Evolutionary conservation across 2,797 vertebrate genomes (phyloP).

Genomic region (Eulemur rubriventer): DNA sequence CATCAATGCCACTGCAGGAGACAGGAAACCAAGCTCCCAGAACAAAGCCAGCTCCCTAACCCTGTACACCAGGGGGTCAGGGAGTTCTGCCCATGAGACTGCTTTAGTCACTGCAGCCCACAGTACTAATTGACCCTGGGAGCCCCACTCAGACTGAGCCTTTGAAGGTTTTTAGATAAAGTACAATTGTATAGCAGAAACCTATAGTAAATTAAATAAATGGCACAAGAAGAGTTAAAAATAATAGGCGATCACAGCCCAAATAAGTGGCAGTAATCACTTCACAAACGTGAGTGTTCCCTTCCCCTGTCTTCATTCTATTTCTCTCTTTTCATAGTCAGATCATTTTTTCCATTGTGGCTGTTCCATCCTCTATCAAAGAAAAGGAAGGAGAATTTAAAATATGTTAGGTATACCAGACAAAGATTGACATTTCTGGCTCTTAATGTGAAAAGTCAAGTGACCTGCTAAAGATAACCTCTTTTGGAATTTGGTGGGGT

Average conservation of each 20-base stretch:
- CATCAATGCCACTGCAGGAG: background rate
- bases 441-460: background rate
- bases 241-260: background rate
- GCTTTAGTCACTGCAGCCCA: background rate
- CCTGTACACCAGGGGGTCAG: background rate
- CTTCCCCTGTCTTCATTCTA: background rate
- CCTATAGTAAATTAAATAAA: background rate
- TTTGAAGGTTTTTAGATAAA: background rate
- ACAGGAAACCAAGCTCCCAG: background rate
- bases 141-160: background rate
- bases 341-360: background rate
- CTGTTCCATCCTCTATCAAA: conserved; percentile 8
- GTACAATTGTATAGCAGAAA: background rate
- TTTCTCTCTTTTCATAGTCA: background rate
- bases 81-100: background rate
- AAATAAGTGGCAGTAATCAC: background rate
- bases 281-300: background rate
- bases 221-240: background rate
- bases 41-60: background rate
- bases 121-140: background rate
- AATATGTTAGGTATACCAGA: background rate
- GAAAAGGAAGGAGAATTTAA: conserved; percentile 35
- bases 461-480: background rate
- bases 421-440: background rate
- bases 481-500: background rate